Evolutionary conservation across 2,888 invertebrate species (phyloP), one percentile per base, ranked within the genome.

Genomic region (Harpalus rufipes): DNA sequence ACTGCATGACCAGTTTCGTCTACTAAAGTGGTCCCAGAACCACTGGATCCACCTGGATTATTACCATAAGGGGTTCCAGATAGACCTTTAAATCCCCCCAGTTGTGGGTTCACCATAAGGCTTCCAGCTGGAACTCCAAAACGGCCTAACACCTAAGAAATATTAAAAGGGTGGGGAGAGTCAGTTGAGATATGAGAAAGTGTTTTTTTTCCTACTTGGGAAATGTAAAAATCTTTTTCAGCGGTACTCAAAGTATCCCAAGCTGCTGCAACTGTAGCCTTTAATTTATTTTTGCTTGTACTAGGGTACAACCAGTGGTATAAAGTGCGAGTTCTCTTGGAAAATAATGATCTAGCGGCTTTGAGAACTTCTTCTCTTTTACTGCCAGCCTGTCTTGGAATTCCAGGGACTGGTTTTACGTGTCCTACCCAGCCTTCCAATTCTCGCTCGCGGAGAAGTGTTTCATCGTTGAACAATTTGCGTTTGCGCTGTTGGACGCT

Each of bases 241-340:
- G 89, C 87, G 7, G 87, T 86, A 0, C 89, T 89, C 59, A 92
- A 87, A 2, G 89, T 89, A 10, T 92, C 91, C 92, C 92, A 92
- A 0, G 90, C 90, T 41, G 89, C 88, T 0, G 90, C 88, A 1
- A 92, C 90, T 0, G 90, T 90, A 1, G 89, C 87, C 87, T 91
- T 92, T 39, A 92, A 88, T 86, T 91, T 90, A 32, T 89, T 89
- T 86, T 91, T 91, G 0, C 91, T 89, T 0, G 90, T 89, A 44
- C 89, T 88, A 0, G 92, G 92, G 86, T 91, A 91, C 88, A 92
- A 90, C 92, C 92, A 92, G 84, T 91, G 91, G 85, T 91, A 91
- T 68, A 92, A 86, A 3, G 91, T 92, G 25, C 91, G 88, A 2
- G 91, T 92, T 41, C 91, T 88, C 88, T 92, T 92, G 2, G 90